Base-by-base conservation (phyloP, 2,113 vertebrate species). In the Erythrolamprus reginae region DNA sequence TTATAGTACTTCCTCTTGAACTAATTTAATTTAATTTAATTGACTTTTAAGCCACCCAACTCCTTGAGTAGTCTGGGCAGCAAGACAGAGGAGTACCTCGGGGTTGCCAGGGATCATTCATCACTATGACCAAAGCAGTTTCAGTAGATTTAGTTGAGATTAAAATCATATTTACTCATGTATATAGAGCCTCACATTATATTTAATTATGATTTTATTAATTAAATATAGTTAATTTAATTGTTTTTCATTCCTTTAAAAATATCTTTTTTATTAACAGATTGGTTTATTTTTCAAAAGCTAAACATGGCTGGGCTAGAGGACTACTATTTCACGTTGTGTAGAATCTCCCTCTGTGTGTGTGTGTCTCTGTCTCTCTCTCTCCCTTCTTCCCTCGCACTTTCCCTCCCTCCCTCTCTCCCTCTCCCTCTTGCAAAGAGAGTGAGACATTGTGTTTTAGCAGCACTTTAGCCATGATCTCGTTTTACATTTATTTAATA, bases 331-430 rank as follows among this genome's bases (percentile, higher is more conserved):
- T 28, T 61, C 58, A 61, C 12, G n/a, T n/a, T n/a, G n/a, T n/a
- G n/a, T n/a, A n/a, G n/a, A n/a, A n/a, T n/a, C n/a, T n/a, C n/a
- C n/a, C n/a, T n/a, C n/a, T n/a, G n/a, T n/a, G n/a, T n/a, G n/a
- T n/a, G n/a, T n/a, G n/a, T n/a, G n/a, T n/a, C n/a, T n/a, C n/a
- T n/a, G n/a, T n/a, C n/a, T n/a, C n/a, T n/a, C n/a, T n/a, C n/a
- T n/a, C n/a, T n/a, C n/a, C n/a, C n/a, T n/a, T n/a, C n/a, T n/a
- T n/a, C n/a, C n/a, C n/a, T n/a, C n/a, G n/a, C n/a, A n/a, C n/a
- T n/a, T n/a, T n/a, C n/a, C n/a, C n/a, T n/a, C n/a, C n/a, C n/a
- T 1, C 10, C 1, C 10, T 2, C 26, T 61, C 26, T 4, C 13
- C 33, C n/a, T 70, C 65, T 5, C 15, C 19, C 33, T 38, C 21